phyloP scores from a whole-genome alignment of 2,888 invertebrate genomes.

The Diarsia brunnea region DNA sequence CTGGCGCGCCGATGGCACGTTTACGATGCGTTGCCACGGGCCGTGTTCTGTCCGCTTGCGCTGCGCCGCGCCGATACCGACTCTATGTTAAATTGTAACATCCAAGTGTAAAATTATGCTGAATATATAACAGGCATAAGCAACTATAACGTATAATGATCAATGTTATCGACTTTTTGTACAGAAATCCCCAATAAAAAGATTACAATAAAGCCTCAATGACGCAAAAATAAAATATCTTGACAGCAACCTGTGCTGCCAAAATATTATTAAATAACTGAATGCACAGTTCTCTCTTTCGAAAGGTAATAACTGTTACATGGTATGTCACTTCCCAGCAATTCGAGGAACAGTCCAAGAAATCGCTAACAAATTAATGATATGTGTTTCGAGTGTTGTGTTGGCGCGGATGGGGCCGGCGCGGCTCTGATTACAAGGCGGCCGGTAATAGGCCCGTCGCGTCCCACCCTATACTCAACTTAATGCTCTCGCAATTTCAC shows the following conservation, averaged over 20 bases:
- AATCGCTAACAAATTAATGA: slow-evolving; percentile 87
- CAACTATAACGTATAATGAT: slow-evolving; percentile 38
- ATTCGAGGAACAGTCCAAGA: slow-evolving; percentile 73
- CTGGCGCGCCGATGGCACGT: slow-evolving; percentile 82
- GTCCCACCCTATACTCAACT: slow-evolving; percentile 90
- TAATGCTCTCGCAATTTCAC: slow-evolving; percentile 91
- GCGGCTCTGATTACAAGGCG: slow-evolving; percentile 88
- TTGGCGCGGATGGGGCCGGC: slow-evolving; percentile 79
- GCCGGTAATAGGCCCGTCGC: slow-evolving; percentile 85
- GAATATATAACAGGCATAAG: slow-evolving; percentile 54
- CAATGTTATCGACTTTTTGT: slow-evolving; percentile 51
- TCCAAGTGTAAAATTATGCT: slow-evolving; percentile 69
- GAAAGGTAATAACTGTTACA: slow-evolving; percentile 58
- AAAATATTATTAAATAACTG: slow-evolving; percentile 41
- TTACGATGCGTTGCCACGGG: slow-evolving; percentile 79
- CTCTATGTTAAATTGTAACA: slow-evolving; percentile 66
- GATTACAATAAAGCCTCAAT: slow-evolving; percentile 8
- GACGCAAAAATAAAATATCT: slow-evolving; percentile 19
- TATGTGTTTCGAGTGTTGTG: slow-evolving; percentile 75
- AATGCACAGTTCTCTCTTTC: slow-evolving; percentile 41
- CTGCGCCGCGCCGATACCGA: slow-evolving; percentile 54
- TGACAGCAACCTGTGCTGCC: slow-evolving; percentile 9
- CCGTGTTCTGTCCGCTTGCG: slow-evolving; percentile 69
- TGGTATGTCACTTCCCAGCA: slow-evolving; percentile 67
- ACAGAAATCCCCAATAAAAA: slow-evolving; percentile 24